Conservation (phyloP, 2,797 vertebrate species). For the Pangasius mekongensis region DNA sequence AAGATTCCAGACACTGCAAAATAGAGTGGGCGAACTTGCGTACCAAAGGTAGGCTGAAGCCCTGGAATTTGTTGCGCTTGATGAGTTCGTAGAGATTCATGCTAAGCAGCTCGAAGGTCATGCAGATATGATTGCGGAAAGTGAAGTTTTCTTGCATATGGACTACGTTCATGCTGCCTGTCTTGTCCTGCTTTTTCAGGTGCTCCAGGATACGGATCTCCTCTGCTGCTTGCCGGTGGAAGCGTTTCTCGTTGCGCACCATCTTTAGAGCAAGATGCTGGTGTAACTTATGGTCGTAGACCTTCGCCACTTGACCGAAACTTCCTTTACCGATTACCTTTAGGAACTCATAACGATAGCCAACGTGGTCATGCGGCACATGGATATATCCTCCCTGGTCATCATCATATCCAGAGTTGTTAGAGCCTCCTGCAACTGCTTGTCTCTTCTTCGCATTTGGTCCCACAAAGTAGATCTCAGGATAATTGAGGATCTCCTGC, state of each 20-base stretch:
- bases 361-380: slow-evolving; percentile 93
- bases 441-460: slow-evolving; percentile 93
- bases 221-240: slow-evolving; percentile 93
- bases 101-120: slow-evolving; percentile 96
- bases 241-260: slow-evolving; percentile 97
- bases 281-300: slow-evolving; percentile 95
- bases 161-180: slow-evolving; percentile 91
- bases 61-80: slow-evolving; percentile 98
- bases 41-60: slow-evolving; percentile 92
- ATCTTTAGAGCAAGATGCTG: slow-evolving; percentile 97
- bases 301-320: slow-evolving; percentile 96
- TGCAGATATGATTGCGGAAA: slow-evolving; percentile 97
- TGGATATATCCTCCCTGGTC: slow-evolving; percentile 94
- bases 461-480: slow-evolving; percentile 94
- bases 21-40: slow-evolving; percentile 97
- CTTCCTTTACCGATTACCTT: slow-evolving; percentile 98
- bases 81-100: slow-evolving; percentile 98
- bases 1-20: slow-evolving; percentile 91
- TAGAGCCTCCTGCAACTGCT: slow-evolving; percentile 86
- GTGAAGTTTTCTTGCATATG: slow-evolving; percentile 98
- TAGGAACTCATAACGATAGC: slow-evolving; percentile 95
- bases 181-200: slow-evolving; percentile 94
- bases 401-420: slow-evolving; percentile 93
- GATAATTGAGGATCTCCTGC: slow-evolving; percentile 87
- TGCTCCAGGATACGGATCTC: slow-evolving; percentile 97